A percentile compares a stretch with the other conserved stretches of the same genome.
These are phyloP conservation scores for Chiroxiphia lanceolata DNA, from an alignment of 2,797 vertebrate genomes.

Conservation along the genomic window DNA sequence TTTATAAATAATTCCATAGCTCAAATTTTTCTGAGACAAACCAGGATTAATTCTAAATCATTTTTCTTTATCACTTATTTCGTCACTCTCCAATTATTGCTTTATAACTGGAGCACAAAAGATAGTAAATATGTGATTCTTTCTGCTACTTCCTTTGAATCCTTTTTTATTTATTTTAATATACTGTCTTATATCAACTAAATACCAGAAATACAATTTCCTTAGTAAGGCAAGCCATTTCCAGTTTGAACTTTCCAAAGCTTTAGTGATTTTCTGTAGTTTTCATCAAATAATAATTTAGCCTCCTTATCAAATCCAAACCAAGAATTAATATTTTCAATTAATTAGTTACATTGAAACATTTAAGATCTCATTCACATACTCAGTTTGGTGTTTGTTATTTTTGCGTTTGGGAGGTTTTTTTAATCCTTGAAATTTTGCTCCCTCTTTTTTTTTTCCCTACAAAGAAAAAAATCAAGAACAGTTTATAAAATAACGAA, in stretches of 20 bases:
- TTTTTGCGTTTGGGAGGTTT: too few species aligned
- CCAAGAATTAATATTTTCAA: not conserved
- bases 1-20: not conserved
- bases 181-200: not conserved
- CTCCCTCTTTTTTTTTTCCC: not conserved
- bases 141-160: not conserved
- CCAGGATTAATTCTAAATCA: not conserved
- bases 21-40: not conserved
- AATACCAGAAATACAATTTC: not conserved
- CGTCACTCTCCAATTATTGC: not conserved
- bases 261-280: not conserved
- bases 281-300: not conserved
- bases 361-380: not conserved
- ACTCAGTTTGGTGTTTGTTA: not conserved
- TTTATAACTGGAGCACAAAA: not conserved
- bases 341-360: not conserved
- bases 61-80: not conserved
- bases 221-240: not conserved
- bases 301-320: not conserved
- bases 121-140: not conserved
- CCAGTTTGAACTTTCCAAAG: not conserved
- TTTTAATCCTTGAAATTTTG: not conserved
- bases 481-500: not conserved
- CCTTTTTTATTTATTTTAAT: not conserved
- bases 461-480: not conserved